A percentile compares a stretch with the other conserved stretches of the same genome.
phyloP scores from a whole-genome alignment of 2,888 invertebrate species.

The Minunthozetes semirufus region DNA sequence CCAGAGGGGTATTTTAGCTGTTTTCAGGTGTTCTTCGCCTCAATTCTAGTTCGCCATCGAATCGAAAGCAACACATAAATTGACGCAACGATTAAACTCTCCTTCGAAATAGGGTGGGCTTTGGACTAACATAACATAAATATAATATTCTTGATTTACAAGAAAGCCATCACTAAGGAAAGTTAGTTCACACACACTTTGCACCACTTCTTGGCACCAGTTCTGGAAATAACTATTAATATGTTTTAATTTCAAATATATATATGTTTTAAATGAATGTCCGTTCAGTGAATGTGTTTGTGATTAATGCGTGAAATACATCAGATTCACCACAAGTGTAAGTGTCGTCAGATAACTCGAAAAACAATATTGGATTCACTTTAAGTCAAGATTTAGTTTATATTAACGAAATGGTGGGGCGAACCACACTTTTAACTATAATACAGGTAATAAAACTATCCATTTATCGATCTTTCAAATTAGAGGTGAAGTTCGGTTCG shows the following conservation, averaged over 20 bases:
- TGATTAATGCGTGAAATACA: not conserved
- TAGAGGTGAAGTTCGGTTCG: too few relatives aligned
- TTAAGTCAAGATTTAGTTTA: not conserved
- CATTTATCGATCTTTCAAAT: not conserved
- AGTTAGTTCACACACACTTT: slow-evolving; percentile 25
- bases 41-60: slow-evolving; percentile 14
- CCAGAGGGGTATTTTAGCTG: not conserved
- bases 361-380: not conserved
- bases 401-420: not conserved
- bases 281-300: not conserved
- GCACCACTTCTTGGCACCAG: slow-evolving; percentile 15
- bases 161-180: slow-evolving; percentile 25
- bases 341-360: too few relatives aligned
- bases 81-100: slow-evolving; percentile 25
- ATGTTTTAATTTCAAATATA: slow-evolving; percentile 1
- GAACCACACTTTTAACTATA: not conserved
- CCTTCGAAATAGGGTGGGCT: slow-evolving; percentile 25
- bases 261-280: slow-evolving; percentile 2
- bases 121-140: not conserved
- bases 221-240: slow-evolving; percentile 5
- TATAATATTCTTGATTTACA: slow-evolving; percentile 27
- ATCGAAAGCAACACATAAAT: slow-evolving; percentile 3
- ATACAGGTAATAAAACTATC: not conserved
- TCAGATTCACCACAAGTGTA: too few relatives aligned
- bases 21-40: slow-evolving; percentile 18